Conservation (phyloP, 2,888 invertebrate species). For the Salticus scenicus region DNA sequence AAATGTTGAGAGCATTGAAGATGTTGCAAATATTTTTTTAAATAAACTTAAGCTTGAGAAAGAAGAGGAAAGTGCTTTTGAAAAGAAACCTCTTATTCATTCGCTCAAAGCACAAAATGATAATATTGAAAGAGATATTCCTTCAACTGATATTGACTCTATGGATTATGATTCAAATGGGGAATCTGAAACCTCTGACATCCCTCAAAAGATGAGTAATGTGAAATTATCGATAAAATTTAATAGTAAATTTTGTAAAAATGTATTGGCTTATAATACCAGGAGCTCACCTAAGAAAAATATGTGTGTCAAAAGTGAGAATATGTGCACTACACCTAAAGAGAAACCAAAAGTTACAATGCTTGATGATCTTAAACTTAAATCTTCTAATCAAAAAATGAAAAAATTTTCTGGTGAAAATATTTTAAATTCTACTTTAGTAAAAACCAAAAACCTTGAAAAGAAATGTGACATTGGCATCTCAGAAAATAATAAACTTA, state of each 20-base stretch:
- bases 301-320: too few species aligned
- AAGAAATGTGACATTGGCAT: too few species aligned
- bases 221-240: background rate
- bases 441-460: too few species aligned
- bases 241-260: background rate
- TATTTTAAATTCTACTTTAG: too few species aligned
- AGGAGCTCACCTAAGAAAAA: background rate
- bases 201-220: background rate
- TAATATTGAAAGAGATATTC: background rate
- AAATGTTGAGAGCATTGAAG: slow-evolving; percentile 20
- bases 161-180: background rate
- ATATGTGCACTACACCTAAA: too few species aligned
- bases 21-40: background rate
- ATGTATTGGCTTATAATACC: too few species aligned
- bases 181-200: background rate
- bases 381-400: too few species aligned
- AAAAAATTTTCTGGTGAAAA: too few species aligned
- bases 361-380: too few species aligned
- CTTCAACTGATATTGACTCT: background rate
- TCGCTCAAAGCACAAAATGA: background rate
- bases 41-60: background rate
- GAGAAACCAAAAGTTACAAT: too few species aligned
- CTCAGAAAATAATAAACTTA: too few species aligned
- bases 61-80: background rate
- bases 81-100: slow-evolving; percentile 34